Percentiles rank a stretch among this genome's conserved stretches.
Conservation (phyloP, 2,113 vertebrate genomes). For the Hippopotamus amphibius region DNA sequence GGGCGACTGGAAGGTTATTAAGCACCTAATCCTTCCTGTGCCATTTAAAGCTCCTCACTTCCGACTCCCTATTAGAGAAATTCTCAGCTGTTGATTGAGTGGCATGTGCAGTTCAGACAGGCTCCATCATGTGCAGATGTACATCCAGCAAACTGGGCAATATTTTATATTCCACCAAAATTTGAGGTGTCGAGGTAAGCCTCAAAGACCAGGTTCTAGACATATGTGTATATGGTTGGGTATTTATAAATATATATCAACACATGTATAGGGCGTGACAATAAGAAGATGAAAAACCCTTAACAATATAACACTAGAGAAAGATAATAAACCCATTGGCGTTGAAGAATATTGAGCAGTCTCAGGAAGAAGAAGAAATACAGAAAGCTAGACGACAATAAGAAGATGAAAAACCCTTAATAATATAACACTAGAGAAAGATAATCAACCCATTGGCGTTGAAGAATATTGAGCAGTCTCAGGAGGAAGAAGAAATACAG, state of each 20-base stretch:
- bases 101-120: neutral
- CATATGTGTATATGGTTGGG: neutral
- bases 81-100: neutral
- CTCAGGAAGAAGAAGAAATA: neutral
- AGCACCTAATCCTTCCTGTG: neutral
- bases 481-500: constrained; percentile 8
- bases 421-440: neutral
- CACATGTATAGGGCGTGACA: neutral
- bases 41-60: neutral
- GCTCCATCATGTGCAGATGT: neutral
- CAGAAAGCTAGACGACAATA: neutral
- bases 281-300: neutral
- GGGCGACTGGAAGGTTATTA: neutral
- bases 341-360: neutral
- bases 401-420: neutral
- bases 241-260: neutral
- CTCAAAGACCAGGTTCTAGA: neutral
- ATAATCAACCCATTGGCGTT: neutral
- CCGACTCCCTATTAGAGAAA: neutral
- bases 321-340: neutral
- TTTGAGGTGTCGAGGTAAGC: neutral
- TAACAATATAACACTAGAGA: neutral
- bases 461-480: neutral
- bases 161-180: neutral
- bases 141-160: neutral